Evolutionary conservation across 2,888 invertebrate species (phyloP).

Genomic region (Brassicogethes aeneus): DNA sequence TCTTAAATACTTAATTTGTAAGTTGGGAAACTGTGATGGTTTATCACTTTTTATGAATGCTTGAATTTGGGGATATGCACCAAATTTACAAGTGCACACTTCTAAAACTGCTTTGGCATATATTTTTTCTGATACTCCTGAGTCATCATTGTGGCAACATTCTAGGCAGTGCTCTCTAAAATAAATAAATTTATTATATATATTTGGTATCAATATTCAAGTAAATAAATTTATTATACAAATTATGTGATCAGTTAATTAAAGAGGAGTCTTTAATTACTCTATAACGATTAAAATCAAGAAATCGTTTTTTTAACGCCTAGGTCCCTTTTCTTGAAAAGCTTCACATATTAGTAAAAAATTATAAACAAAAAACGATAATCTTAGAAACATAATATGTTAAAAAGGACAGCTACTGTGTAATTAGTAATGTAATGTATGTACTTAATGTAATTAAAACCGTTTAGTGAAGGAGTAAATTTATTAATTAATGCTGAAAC

Average conservation of each 20-base stretch:
- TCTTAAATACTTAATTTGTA: conserved; percentile 85
- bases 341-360: too few species aligned
- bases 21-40: conserved; percentile 82
- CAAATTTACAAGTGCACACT: conserved; percentile 98
- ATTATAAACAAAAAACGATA: too few species aligned
- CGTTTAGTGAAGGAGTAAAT: too few species aligned
- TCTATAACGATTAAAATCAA: too few species aligned
- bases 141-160: conserved; percentile 73
- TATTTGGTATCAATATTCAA: neutral
- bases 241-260: neutral
- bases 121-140: conserved; percentile 54
- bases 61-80: conserved; percentile 95
- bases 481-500: too few species aligned
- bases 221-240: conserved; percentile 1
- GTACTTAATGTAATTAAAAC: too few species aligned
- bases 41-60: conserved; percentile 94
- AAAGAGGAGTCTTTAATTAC: neutral
- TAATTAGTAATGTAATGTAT: too few species aligned
- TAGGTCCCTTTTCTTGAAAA: too few species aligned
- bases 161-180: conserved; percentile 59
- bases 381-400: too few species aligned
- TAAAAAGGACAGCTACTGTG: too few species aligned
- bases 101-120: conserved; percentile 89
- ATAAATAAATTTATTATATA: too few species aligned
- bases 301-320: too few species aligned